phyloP scores from a whole-genome alignment of 2,888 invertebrate genomes.

The Drosophila pegasa region DNA sequence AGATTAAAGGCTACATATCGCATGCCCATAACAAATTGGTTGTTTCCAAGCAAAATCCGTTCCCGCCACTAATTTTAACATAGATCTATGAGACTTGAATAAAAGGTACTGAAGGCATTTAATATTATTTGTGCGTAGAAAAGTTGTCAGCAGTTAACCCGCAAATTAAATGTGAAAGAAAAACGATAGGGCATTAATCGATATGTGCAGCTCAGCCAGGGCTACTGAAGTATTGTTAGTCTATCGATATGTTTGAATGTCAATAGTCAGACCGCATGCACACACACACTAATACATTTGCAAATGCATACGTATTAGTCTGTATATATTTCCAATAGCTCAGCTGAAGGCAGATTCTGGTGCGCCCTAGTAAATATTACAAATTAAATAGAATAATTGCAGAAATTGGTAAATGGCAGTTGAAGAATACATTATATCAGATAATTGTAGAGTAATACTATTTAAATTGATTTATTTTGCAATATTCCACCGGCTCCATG shows the following conservation, averaged over 20 bases:
- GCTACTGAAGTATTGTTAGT: constrained; percentile 15
- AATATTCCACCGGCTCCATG: constrained; percentile 29
- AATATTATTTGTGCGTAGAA: background rate
- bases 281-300: constrained; percentile 4
- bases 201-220: constrained; percentile 17
- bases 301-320: constrained; percentile 7
- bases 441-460: background rate
- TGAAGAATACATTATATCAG: background rate
- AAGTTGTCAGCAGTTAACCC: background rate
- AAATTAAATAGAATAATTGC: constrained; percentile 13
- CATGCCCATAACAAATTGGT: constrained; percentile 98
- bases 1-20: constrained; percentile 99
- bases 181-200: background rate
- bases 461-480: background rate
- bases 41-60: constrained; percentile 98
- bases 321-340: constrained; percentile 47
- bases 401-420: constrained; percentile 15
- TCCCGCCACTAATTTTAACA: constrained; percentile 91
- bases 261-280: constrained; percentile 29
- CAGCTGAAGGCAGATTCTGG: constrained; percentile 46
- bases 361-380: constrained; percentile 55
- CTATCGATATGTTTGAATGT: constrained; percentile 32
- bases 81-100: constrained; percentile 61
- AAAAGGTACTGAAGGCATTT: constrained; percentile 2
- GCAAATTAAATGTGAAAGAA: background rate